Percentiles rank a stretch among this genome's conserved stretches.
Evolutionary conservation across 2,113 vertebrate species (phyloP).

Genomic region (Eurypyga helias): DNA sequence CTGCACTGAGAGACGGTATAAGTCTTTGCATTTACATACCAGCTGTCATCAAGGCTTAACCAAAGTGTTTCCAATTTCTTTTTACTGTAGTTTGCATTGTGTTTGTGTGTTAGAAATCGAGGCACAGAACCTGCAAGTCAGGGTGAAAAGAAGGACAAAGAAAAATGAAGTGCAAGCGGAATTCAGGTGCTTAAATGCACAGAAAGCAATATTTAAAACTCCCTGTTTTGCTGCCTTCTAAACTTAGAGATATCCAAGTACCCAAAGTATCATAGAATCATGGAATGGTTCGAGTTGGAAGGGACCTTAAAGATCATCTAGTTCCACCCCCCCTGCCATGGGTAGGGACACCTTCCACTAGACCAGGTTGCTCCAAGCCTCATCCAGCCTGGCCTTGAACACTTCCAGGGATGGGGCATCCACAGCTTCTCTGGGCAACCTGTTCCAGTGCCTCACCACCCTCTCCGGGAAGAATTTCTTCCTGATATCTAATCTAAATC

Average conservation of each 20-base stretch:
- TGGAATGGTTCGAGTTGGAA: too few species aligned
- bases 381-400: too few species aligned
- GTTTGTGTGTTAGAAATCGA: not conserved
- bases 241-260: not conserved
- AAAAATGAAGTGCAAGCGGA: not conserved
- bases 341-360: too few species aligned
- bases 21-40: constrained; percentile 10
- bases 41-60: constrained; percentile 1
- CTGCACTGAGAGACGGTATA: not conserved
- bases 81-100: not conserved
- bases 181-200: not conserved
- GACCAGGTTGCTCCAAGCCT: too few species aligned
- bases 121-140: not conserved
- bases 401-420: too few species aligned
- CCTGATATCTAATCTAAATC: too few species aligned
- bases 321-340: too few species aligned
- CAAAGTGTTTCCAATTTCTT: not conserved
- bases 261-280: too few species aligned
- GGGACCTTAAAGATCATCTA: too few species aligned
- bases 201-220: not conserved
- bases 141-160: not conserved
- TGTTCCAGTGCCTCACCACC: too few species aligned
- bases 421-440: too few species aligned
- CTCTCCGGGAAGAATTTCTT: too few species aligned
- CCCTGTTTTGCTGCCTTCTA: not conserved